A percentile compares a stretch with the other conserved stretches of the same genome.
These are phyloP conservation scores for Dryoscopus gambensis DNA, from an alignment of 2,113 vertebrate genomes.

Conservation along the genomic window DNA sequence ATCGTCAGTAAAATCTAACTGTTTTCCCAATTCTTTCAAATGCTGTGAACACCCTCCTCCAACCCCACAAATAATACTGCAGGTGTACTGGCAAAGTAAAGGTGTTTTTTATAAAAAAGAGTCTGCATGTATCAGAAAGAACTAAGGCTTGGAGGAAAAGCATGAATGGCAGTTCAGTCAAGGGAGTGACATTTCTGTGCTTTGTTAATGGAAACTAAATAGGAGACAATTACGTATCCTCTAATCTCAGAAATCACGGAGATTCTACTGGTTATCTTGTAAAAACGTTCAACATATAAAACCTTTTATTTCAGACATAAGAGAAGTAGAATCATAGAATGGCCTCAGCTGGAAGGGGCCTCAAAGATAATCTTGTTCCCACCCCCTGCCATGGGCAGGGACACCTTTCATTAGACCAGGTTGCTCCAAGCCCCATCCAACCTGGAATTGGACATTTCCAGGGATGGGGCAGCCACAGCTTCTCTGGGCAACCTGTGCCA, in stretches of 20 bases:
- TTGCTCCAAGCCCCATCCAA: accelerated
- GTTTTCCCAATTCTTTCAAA: not conserved
- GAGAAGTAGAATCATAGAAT: not conserved
- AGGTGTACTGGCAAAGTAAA: not conserved
- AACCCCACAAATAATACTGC: not conserved
- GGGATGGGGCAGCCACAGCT: not conserved
- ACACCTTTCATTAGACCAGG: not conserved
- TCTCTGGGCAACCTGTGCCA: not conserved
- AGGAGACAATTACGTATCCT: not conserved
- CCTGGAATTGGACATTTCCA: not conserved
- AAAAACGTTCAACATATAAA: not conserved
- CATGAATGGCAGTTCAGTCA: not conserved
- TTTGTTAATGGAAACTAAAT: not conserved
- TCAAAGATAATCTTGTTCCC: not conserved
- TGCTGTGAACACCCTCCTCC: not conserved
- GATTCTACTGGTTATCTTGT: not conserved
- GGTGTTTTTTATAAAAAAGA: not conserved
- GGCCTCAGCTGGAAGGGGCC: not conserved
- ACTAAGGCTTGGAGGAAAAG: not conserved
- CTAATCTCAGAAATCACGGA: not conserved
- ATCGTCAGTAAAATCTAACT: not conserved
- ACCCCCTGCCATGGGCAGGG: not conserved
- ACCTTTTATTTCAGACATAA: not conserved
- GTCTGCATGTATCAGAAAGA: not conserved
- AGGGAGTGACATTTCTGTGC: not conserved